phyloP scores from a whole-genome alignment of 2,797 vertebrate genomes.

The Clamator glandarius region DNA sequence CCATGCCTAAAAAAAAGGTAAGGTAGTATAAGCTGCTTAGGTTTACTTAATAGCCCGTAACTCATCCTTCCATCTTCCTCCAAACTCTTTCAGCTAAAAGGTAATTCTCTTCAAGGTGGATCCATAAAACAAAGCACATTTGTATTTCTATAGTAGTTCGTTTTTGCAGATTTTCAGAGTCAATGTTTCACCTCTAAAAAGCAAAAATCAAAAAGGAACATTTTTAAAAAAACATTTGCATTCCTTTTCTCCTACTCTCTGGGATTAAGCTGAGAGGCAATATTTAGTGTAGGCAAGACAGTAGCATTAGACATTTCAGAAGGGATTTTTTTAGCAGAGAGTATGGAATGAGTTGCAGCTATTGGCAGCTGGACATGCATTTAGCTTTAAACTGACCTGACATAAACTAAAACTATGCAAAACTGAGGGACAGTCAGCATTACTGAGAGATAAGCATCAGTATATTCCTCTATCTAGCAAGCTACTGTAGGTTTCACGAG shows the following conservation, averaged over 20 bases:
- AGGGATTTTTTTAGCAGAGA: neutral
- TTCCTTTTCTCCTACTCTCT: neutral
- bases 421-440: neutral
- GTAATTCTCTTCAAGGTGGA: neutral
- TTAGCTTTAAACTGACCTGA: neutral
- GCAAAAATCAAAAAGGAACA: neutral
- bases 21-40: slow-evolving; percentile 27
- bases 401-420: neutral
- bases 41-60: neutral
- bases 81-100: neutral
- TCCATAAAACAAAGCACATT: neutral
- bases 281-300: neutral
- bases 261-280: neutral
- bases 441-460: slow-evolving; percentile 20
- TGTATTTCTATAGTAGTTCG: neutral
- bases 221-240: neutral
- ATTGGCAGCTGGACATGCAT: neutral
- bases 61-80: neutral
- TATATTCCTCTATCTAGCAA: slow-evolving; percentile 22
- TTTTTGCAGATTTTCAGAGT: neutral
- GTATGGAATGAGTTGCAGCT: neutral
- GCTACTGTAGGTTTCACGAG: slow-evolving; percentile 56
- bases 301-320: neutral
- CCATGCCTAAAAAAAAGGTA: slow-evolving; percentile 2
- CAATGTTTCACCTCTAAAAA: neutral